Percentiles rank a stretch among this genome's conserved stretches.
phyloP scores from a whole-genome alignment of 2,797 vertebrate genomes.

The Benthosema pterotum region DNA sequence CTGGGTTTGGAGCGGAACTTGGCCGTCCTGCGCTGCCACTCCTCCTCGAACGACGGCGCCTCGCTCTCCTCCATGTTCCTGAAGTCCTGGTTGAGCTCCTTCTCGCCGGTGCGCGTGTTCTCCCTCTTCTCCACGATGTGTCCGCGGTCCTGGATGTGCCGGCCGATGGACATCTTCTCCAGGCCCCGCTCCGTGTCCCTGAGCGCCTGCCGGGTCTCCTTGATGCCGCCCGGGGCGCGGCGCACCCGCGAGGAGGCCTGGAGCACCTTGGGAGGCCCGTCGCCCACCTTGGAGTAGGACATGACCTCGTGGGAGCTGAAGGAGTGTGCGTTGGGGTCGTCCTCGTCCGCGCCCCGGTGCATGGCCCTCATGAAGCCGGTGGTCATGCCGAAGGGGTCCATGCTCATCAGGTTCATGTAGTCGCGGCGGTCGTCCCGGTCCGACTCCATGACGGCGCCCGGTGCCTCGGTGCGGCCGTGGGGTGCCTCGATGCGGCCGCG shows the following conservation, averaged over 20 bases:
- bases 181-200: conserved; percentile 91
- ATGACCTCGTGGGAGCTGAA: conserved; percentile 93
- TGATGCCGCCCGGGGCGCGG: conserved; percentile 90
- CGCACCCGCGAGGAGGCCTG: conserved; percentile 87
- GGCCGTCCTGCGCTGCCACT: conserved; percentile 88
- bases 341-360: too few species aligned
- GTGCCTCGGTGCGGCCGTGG: too few species aligned
- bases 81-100: conserved; percentile 93
- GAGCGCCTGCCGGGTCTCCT: conserved; percentile 86
- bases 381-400: too few species aligned
- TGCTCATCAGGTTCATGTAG: too few species aligned
- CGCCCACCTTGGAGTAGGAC: conserved; percentile 90
- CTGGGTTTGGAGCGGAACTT: conserved; percentile 73
- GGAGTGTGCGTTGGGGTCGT: conserved; percentile 79
- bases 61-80: conserved; percentile 94
- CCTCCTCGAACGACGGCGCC: conserved; percentile 87
- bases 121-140: conserved; percentile 89
- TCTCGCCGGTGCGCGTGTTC: conserved; percentile 90
- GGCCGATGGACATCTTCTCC: conserved; percentile 91
- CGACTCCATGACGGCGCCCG: too few species aligned
- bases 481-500: too few species aligned
- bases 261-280: conserved; percentile 91
- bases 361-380: too few species aligned
- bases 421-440: too few species aligned
- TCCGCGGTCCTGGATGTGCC: conserved; percentile 90